phyloP scores from a whole-genome alignment of 2,797 vertebrate species.

The Anguilla obscura region DNA sequence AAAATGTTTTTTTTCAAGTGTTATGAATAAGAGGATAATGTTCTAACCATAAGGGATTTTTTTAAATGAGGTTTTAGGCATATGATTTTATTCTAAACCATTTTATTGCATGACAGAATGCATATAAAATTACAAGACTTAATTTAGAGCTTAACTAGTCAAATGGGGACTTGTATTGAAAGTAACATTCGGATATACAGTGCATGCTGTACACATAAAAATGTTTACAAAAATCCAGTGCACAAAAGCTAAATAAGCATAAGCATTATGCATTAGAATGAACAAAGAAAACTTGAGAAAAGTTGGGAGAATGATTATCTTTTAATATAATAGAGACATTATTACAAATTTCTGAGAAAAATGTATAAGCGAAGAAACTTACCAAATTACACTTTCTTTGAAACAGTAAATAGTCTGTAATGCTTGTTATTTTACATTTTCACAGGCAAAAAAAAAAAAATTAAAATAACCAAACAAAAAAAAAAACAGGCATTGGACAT shows the following conservation, averaged over 20 bases:
- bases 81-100: slow-evolving; percentile 17
- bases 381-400: neutral
- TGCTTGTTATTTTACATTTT: neutral
- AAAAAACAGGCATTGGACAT: slow-evolving; percentile 13
- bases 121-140: slow-evolving; percentile 53
- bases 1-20: neutral
- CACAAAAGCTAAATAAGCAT: slow-evolving; percentile 45
- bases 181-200: slow-evolving; percentile 48
- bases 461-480: neutral
- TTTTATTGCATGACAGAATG: slow-evolving; percentile 34
- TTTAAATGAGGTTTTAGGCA: slow-evolving; percentile 8
- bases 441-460: neutral
- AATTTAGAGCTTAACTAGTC: slow-evolving; percentile 43
- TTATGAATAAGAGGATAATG: neutral
- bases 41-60: neutral
- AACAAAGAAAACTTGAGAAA: neutral
- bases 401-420: neutral
- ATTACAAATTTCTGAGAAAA: neutral
- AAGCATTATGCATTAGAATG: slow-evolving; percentile 4
- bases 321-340: slow-evolving; percentile 28
- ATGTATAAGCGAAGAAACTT: neutral
- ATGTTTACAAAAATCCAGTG: slow-evolving; percentile 56
- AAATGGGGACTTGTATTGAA: neutral
- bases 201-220: slow-evolving; percentile 43
- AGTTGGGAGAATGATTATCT: slow-evolving; percentile 15